Evolutionary conservation across 2,113 vertebrate genomes (phyloP).

Genomic region (Tinamus guttatus): DNA sequence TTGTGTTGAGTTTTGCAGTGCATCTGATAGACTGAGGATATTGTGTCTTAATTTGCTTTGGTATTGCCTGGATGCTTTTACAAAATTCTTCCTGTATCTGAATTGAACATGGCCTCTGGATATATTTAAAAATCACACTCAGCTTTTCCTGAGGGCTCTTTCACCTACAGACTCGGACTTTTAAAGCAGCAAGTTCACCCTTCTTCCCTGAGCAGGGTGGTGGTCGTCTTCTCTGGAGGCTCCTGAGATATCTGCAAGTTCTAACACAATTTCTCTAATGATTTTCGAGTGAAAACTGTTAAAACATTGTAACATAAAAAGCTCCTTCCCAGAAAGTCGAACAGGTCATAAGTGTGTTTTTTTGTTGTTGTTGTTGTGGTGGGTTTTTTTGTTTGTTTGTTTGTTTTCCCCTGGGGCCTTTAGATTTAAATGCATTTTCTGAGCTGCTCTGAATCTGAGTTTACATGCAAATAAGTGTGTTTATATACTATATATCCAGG

Average conservation of each 20-base stretch:
- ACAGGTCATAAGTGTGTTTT: neutral
- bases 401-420: neutral
- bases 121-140: neutral
- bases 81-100: neutral
- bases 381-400: no score
- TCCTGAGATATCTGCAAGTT: neutral
- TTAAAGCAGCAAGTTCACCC: neutral
- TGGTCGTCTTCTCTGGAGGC: neutral
- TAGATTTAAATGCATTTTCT: constrained; percentile 4
- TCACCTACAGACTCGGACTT: neutral
- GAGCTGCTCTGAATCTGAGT: neutral
- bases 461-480: neutral
- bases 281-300: neutral
- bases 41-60: neutral
- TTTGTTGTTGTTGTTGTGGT: no score
- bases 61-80: neutral
- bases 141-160: neutral
- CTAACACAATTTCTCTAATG: neutral
- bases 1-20: neutral
- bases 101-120: neutral
- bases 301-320: neutral
- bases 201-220: neutral
- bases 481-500: no score
- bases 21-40: neutral
- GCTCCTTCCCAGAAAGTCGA: neutral